Evolutionary conservation across 2,888 invertebrate species (phyloP), one percentile per base, ranked within the genome.

Genomic region (Buathra laborator): DNA sequence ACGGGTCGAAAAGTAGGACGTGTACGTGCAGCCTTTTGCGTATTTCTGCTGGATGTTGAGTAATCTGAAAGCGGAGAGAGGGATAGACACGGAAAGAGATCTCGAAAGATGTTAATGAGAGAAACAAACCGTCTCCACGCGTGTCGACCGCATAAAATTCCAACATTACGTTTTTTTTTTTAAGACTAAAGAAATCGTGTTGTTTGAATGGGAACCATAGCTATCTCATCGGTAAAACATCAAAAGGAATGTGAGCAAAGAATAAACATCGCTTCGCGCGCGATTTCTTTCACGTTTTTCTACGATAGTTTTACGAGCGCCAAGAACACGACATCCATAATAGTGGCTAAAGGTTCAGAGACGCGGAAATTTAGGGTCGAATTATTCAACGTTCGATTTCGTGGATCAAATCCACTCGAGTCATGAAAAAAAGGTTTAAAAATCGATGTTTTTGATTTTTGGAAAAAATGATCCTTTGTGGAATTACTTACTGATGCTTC

Each of bases 1-100:
- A 64, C 94, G 93, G 46, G 93, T 92, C 37, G 95, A 95, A 90
- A 95, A 95, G 91, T 94, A 95, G 83, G 94, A 92, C 79, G 95
- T 91, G 19, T 94, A 94, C 81, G 92, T 93, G 85, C 94, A 93
- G 4, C 95, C 94, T 86, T 94, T 93, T 83, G 94, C 94, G 83
- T 95, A 94, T 85, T 94, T 94, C 77, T 93, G 92, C 88, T 95
- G 95, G 51, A 95, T 91, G 84, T 93, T 93, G 84, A 95, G 94
- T 92, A 95, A 94, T 87, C 95, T 95, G 88, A 64, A 85, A 76
- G 37, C 64, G 77, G 37, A 67, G 59, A 64, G 37, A 32, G 14
- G 29, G 4, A 16, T 32, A 68, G n/a, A 46, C 64, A 64, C 37
- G 37, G 37, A 3, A 53, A n/a, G 53, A 44, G 56, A 56, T 14